Base-by-base conservation (phyloP, 2,797 vertebrate genomes). In the Tarsius wallacei region DNA sequence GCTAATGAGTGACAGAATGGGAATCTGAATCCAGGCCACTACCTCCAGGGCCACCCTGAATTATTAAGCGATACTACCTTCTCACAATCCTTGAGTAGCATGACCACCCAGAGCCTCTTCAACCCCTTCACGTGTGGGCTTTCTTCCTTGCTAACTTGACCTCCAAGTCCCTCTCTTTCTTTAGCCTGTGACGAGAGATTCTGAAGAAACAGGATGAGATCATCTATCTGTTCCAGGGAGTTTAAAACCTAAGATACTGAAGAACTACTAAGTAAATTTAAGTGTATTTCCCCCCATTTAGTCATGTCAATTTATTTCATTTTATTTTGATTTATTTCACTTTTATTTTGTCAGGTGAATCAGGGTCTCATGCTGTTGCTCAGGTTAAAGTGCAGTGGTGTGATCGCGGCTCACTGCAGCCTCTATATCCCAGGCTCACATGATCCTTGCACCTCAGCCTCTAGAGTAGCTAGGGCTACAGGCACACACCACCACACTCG, bases 201-300 rank as follows among this genome's bases (percentile, higher is more conserved):
- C 87, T 61, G 22, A 93, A 91, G 64, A 89, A 89, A 86, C 0
- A 87, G 49, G 82, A 42, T 70, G 26, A 1, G 84, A 68, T 28
- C 57, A 83, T 59, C 59, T 59, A 83, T 59, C 59, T 59, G 36
- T 57, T 59, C 91, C 21, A 94, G 22, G 28, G 47, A 70, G 31
- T 80, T 74, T 96, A 53, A 91, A 93, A 80, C 78, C 28, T 74
- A 86, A 77, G 7, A 83, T 22, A 53, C 33, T 64, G 16, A 64
- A 95, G 57, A 87, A 14, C 47, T 71, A 61, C 1, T 13, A 4
- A 59, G 33, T 15, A 57, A 28, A 82, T 55, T 19, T 49, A 63
- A 83, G 42, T 55, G 90, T 63, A 82, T 57, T 22, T 64, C 11
- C 0, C n/a, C 17, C n/a, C 42, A 42, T 42, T 42, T 42, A 42